Evolutionary conservation across 2,888 invertebrate species (phyloP).

Genomic region (Neoscelio sp.): DNA sequence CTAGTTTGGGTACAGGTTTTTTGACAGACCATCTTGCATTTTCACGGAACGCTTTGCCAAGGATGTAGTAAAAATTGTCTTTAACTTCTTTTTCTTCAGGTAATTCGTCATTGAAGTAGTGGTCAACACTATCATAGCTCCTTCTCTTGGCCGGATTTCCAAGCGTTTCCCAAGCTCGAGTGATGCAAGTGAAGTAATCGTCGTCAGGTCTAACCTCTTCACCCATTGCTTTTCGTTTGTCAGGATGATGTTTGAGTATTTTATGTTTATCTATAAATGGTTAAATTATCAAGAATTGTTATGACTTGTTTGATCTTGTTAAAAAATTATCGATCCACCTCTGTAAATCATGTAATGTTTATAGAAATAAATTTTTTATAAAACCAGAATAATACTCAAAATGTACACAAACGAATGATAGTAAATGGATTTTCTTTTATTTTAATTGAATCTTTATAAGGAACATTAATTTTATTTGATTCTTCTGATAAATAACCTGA

Average conservation of each 20-base stretch:
- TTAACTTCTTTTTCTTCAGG: constrained; percentile 91
- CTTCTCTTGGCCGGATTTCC: constrained; percentile 92
- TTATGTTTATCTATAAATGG: constrained; percentile 87
- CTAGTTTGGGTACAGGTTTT: constrained; percentile 92
- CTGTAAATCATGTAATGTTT: too few species aligned
- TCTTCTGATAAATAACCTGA: too few species aligned
- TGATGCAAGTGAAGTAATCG: constrained; percentile 99
- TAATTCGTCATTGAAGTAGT: constrained; percentile 94
- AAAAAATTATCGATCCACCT: too few species aligned
- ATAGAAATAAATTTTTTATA: too few species aligned
- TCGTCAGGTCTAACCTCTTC: constrained; percentile 95
- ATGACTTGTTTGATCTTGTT: too few species aligned
- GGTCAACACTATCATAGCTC: constrained; percentile 98
- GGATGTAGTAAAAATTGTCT: constrained; percentile 89
- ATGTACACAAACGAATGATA: too few species aligned
- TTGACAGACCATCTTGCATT: constrained; percentile 97
- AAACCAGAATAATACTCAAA: too few species aligned
- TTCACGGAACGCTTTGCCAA: constrained; percentile 87
- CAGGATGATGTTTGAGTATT: constrained; percentile 98
- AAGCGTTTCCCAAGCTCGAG: constrained; percentile 96
- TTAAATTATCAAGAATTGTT: constrained; percentile 13
- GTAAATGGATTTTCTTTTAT: too few species aligned
- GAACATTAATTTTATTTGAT: too few species aligned
- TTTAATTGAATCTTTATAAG: too few species aligned
- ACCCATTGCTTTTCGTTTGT: constrained; percentile 96